A percentile compares a stretch with the other conserved stretches of the same genome.
These are phyloP conservation scores for Triplophysa yarkandensis DNA, from an alignment of 2,797 vertebrate genomes.

Conservation along the genomic window DNA sequence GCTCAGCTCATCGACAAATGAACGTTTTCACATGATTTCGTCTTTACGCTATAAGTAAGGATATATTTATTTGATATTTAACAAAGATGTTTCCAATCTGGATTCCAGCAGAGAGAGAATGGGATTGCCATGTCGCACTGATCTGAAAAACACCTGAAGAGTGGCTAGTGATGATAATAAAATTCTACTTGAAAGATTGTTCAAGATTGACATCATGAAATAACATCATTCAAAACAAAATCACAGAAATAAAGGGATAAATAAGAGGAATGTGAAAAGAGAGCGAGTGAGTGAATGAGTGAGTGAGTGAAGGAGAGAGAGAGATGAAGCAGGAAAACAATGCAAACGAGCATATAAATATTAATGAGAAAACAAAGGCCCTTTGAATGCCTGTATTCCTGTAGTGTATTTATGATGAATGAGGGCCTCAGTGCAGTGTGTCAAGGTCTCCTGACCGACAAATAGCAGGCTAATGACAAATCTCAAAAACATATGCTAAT, in stretches of 20 bases:
- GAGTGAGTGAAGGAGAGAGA: slow-evolving; percentile 42
- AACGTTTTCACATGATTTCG: not conserved
- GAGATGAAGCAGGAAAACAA: slow-evolving; percentile 48
- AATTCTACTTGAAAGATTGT: slow-evolving; percentile 23
- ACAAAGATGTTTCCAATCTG: slow-evolving; percentile 4
- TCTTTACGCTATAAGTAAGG: slow-evolving; percentile 1
- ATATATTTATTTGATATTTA: slow-evolving; percentile 22
- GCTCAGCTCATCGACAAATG: slow-evolving; percentile 56
- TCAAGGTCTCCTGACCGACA: slow-evolving; percentile 73
- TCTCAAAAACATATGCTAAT: slow-evolving; percentile 73
- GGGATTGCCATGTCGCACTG: slow-evolving; percentile 8
- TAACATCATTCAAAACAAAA: slow-evolving; percentile 38
- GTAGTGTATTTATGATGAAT: slow-evolving; percentile 73
- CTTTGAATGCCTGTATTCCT: slow-evolving; percentile 60
- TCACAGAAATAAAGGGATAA: slow-evolving; percentile 45
- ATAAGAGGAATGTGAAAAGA: slow-evolving; percentile 16
- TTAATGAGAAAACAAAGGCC: slow-evolving; percentile 60
- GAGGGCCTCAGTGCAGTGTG: slow-evolving; percentile 61
- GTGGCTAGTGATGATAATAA: slow-evolving; percentile 20
- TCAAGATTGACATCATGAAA: slow-evolving; percentile 63
- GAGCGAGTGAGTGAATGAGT: not conserved
- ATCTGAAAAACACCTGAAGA: slow-evolving; percentile 27
- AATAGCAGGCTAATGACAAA: slow-evolving; percentile 73
- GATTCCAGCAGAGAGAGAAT: slow-evolving; percentile 12
- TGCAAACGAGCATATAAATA: slow-evolving; percentile 65